Evolutionary conservation across 2,113 vertebrate species (phyloP).

Genomic region (Phalacrocorax pelagicus): DNA sequence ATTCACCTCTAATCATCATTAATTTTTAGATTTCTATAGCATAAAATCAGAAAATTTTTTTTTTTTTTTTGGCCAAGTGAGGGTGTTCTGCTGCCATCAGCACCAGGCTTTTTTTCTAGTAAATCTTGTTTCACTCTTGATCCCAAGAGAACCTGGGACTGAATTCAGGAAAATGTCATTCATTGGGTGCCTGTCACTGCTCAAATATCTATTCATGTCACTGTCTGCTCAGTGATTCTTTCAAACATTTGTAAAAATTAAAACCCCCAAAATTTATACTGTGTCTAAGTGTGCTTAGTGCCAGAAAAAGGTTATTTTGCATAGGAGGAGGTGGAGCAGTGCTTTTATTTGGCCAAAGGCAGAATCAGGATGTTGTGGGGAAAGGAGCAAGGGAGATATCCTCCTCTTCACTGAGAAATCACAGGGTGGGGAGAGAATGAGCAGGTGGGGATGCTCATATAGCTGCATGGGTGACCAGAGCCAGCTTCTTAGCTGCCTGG

Average conservation of each 20-base stretch:
- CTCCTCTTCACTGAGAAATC: neutral
- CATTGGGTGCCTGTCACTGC: conserved; percentile 28
- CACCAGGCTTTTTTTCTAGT: neutral
- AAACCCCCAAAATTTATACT: neutral
- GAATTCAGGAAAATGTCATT: conserved; percentile 15
- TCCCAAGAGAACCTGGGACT: neutral
- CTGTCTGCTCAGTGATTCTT: conserved; percentile 55
- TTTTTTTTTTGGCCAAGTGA: neutral
- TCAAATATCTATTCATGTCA: conserved; percentile 15
- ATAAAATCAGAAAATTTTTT: neutral
- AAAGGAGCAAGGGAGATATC: neutral
- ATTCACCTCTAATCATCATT: conserved; percentile 8
- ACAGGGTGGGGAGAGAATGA: neutral
- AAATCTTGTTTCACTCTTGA: neutral
- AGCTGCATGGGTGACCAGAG: neutral
- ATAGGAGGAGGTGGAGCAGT: neutral
- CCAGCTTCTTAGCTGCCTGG: neutral
- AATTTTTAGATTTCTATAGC: conserved; percentile 1
- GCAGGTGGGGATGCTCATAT: neutral
- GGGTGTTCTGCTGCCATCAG: conserved; percentile 34
- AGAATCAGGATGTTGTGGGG: neutral
- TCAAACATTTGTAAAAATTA: conserved; percentile 65
- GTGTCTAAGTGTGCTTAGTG: neutral
- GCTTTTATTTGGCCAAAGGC: neutral
- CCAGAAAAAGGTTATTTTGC: neutral